phyloP scores from a whole-genome alignment of 2,797 vertebrate species.

The Falco peregrinus region DNA sequence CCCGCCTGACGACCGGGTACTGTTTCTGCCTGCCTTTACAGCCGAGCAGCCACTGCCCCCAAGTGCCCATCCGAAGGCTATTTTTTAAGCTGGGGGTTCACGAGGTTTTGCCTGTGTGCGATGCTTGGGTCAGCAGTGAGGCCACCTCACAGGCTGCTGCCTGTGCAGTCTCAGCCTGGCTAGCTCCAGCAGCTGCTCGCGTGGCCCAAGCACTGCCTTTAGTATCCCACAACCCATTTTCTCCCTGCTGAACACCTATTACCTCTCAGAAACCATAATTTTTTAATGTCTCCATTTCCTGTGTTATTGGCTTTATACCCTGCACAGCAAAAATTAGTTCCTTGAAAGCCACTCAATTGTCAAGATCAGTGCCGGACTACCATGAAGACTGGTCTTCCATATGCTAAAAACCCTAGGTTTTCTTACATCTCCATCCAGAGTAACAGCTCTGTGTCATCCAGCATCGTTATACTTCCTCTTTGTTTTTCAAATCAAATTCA shows the following conservation, averaged over 20 bases:
- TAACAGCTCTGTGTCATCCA: not conserved
- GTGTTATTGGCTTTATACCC: not conserved
- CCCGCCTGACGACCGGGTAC: not conserved
- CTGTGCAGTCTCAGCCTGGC: not conserved
- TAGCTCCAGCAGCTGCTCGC: not conserved
- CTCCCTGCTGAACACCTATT: not conserved
- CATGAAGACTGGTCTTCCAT: not conserved
- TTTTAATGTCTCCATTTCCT: not conserved
- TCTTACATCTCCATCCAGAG: not conserved
- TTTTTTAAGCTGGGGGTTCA: not conserved
- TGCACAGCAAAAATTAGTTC: not conserved
- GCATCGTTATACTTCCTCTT: not conserved
- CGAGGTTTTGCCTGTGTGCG: not conserved
- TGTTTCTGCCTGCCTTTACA: not conserved
- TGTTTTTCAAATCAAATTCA: not conserved
- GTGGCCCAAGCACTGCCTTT: not conserved
- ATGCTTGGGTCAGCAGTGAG: not conserved
- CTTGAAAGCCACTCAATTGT: not conserved
- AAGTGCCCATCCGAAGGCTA: slow-evolving; percentile 26
- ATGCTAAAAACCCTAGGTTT: not conserved
- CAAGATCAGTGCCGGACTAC: not conserved
- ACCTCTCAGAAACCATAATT: not conserved
- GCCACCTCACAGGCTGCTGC: not conserved
- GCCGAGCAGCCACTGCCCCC: slow-evolving; percentile 56
- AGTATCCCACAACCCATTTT: not conserved